These are phyloP conservation scores for Germaria angustata DNA, from an alignment of 2,888 invertebrate species.

Conservation along the genomic window DNA sequence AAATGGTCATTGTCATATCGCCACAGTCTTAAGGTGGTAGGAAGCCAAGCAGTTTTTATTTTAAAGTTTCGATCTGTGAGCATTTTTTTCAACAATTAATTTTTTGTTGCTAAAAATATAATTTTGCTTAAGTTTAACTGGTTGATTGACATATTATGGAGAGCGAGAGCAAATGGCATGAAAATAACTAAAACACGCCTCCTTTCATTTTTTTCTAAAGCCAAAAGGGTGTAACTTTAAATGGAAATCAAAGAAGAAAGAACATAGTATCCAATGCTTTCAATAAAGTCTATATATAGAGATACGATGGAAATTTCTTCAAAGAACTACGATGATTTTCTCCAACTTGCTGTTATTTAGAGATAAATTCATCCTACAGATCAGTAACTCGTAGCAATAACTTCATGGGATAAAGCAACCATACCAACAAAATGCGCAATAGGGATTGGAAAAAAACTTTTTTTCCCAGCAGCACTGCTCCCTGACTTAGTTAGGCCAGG, in stretches of 20 bases:
- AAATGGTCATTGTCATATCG: conserved; percentile 50
- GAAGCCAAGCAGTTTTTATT: conserved; percentile 28
- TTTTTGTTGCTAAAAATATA: conserved; percentile 17
- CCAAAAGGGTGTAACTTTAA: conserved; percentile 55
- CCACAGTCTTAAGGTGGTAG: conserved; percentile 39
- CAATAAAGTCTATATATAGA: conserved; percentile 50
- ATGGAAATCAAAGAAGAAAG: conserved; percentile 38
- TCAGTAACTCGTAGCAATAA: no score
- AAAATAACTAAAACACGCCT: conserved; percentile 51
- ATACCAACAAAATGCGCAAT: no score
- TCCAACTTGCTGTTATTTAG: no score
- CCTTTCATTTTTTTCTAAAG: conserved; percentile 26
- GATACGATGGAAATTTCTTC: background rate
- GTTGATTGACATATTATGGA: conserved; percentile 64
- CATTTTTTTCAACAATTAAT: background rate
- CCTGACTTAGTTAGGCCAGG: no score
- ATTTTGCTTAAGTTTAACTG: conserved; percentile 56
- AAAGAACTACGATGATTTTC: background rate
- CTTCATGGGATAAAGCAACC: no score
- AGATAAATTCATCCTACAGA: no score
- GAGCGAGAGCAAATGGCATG: conserved; percentile 16
- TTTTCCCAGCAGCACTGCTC: no score
- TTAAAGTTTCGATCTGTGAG: conserved; percentile 52
- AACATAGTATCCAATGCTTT: conserved; percentile 32
- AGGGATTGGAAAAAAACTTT: no score